Evolutionary conservation across 2,888 invertebrate species (phyloP).

Genomic region (Leptinotarsa rubiginosa): DNA sequence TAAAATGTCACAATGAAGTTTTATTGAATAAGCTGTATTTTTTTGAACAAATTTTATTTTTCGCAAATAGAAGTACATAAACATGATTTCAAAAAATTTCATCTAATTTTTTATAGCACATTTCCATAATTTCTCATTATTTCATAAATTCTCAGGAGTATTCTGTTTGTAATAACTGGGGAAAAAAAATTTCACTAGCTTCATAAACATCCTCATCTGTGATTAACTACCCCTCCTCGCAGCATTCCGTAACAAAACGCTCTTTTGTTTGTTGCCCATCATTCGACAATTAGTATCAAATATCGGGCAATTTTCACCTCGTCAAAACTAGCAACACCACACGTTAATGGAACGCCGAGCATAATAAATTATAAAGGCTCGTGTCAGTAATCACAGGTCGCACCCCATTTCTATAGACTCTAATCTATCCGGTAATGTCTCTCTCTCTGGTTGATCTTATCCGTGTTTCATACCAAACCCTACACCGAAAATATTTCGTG

Average conservation of each 20-base stretch:
- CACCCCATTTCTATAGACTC: conserved; percentile 54
- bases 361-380: conserved; percentile 56
- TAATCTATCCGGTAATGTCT: conserved; percentile 59
- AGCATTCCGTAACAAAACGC: conserved; percentile 31
- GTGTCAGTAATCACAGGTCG: conserved; percentile 57
- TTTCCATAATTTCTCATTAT: too few relatives aligned
- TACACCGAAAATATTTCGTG: conserved; percentile 8
- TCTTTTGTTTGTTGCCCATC: conserved; percentile 37
- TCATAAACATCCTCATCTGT: not conserved
- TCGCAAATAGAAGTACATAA: too few relatives aligned
- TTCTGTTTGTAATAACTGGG: too few relatives aligned
- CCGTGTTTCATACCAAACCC: conserved; percentile 39
- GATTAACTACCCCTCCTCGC: conserved; percentile 19
- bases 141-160: too few relatives aligned
- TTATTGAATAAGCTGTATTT: too few relatives aligned
- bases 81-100: too few relatives aligned
- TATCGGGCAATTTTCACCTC: conserved; percentile 53
- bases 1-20: too few relatives aligned
- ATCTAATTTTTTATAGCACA: too few relatives aligned
- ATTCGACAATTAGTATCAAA: conserved; percentile 53
- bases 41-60: too few relatives aligned
- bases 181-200: too few relatives aligned
- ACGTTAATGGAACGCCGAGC: conserved; percentile 45
- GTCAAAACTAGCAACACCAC: conserved; percentile 51
- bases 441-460: conserved; percentile 55